These are phyloP conservation scores for Scaeva pyrastri DNA, from an alignment of 2,888 invertebrate species.

Conservation along the genomic window DNA sequence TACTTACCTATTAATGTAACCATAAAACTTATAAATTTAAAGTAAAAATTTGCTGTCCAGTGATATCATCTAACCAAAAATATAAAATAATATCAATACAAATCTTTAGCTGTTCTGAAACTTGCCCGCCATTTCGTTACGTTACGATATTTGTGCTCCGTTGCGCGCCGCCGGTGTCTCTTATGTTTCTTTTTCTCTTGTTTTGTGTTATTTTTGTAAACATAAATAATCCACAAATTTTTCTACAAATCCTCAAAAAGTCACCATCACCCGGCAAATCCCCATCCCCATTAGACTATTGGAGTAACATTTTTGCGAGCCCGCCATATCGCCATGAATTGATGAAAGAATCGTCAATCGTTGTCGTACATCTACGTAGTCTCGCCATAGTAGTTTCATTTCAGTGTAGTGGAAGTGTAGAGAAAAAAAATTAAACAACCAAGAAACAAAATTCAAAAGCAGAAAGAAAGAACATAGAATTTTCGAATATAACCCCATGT, in stretches of 20 bases:
- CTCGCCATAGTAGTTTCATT: too few species aligned
- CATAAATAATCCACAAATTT: constrained; percentile 26
- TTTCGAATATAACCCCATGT: constrained; percentile 76
- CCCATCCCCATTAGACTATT: constrained; percentile 25
- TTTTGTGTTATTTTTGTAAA: constrained; percentile 15
- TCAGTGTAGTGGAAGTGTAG: background rate
- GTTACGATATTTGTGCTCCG: background rate
- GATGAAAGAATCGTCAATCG: background rate
- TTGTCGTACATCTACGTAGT: too few species aligned
- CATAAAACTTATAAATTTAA: too few species aligned
- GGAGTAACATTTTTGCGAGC: constrained; percentile 25
- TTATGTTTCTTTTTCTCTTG: background rate
- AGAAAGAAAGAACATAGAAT: constrained; percentile 70
- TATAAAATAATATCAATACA: background rate
- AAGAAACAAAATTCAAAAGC: constrained; percentile 26
- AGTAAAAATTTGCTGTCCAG: too few species aligned
- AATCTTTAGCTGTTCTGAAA: background rate
- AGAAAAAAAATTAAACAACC: constrained; percentile 18
- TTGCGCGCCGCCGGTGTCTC: background rate
- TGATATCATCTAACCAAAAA: too few species aligned
- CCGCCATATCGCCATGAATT: background rate
- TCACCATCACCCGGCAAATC: constrained; percentile 14
- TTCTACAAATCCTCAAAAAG: constrained; percentile 5
- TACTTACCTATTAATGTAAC: too few species aligned
- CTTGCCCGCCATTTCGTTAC: constrained; percentile 33